Percentiles rank a stretch among this genome's conserved stretches.
phyloP scores from a whole-genome alignment of 2,113 vertebrate genomes.

The rabbit (Oryctolagus cuniculus) region mOryCun1.1 NC_091439.1:45688001-45688500 shows the following conservation, averaged over 20 bases:
- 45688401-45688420: conserved; percentile 44
- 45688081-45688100: conserved; percentile 60
- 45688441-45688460: conserved; percentile 8
- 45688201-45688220: neutral
- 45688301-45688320: neutral
- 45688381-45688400: neutral
- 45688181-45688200: neutral
- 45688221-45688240: neutral
- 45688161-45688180: neutral
- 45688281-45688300: neutral
- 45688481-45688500: neutral
- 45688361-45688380: neutral
- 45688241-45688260: neutral
- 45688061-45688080: conserved; percentile 34
- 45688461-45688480: conserved; percentile 19
- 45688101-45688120: neutral
- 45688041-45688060: conserved; percentile 15
- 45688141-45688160: neutral
- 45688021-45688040: conserved; percentile 46
- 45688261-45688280: neutral
- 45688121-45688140: conserved; percentile 17
- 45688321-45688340: neutral
- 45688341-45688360: neutral
- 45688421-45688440: neutral
- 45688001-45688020: conserved; percentile 60